A percentile compares a stretch with the other conserved stretches of the same genome.
phyloP scores from a whole-genome alignment of 2,797 vertebrate species.

The Aldrovandia affinis region DNA sequence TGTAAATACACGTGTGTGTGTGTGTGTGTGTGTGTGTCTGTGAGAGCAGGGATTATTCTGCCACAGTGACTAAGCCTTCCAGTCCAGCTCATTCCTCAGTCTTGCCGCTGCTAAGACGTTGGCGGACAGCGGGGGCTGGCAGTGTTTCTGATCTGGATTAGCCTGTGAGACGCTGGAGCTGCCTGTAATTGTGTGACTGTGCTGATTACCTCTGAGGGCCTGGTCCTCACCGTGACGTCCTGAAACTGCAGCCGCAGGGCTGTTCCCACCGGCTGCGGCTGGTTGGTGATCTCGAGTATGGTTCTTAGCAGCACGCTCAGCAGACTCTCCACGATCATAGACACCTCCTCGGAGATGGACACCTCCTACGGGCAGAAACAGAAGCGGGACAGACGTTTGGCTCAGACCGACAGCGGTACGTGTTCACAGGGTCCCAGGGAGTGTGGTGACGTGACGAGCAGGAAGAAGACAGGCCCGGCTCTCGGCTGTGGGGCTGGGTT shows the following conservation, averaged over 20 bases:
- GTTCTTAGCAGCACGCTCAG: slow-evolving; percentile 88
- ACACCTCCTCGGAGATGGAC: slow-evolving; percentile 88
- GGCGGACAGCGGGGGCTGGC: too few relatives aligned
- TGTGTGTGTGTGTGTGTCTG: too few relatives aligned
- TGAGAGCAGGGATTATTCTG: not conserved
- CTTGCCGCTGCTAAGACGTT: too few relatives aligned
- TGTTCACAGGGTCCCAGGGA: not conserved
- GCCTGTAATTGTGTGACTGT: too few relatives aligned
- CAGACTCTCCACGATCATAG: slow-evolving; percentile 91
- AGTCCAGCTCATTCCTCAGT: not conserved
- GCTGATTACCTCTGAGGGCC: not conserved
- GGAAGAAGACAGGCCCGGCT: too few relatives aligned
- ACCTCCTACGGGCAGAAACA: slow-evolving; percentile 76
- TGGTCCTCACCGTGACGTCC: slow-evolving; percentile 88
- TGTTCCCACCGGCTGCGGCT: slow-evolving; percentile 84
- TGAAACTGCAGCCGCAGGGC: slow-evolving; percentile 89
- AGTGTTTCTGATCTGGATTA: not conserved
- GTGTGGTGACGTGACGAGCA: not conserved
- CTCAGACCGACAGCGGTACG: not conserved
- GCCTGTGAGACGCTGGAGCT: not conserved
- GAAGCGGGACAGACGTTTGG: not conserved
- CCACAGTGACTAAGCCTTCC: not conserved
- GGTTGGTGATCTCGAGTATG: slow-evolving; percentile 94
- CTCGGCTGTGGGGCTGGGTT: not conserved
- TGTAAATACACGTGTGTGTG: not conserved